phyloP scores from a whole-genome alignment of 2,797 vertebrate species.

The Trachurus trachurus region DNA sequence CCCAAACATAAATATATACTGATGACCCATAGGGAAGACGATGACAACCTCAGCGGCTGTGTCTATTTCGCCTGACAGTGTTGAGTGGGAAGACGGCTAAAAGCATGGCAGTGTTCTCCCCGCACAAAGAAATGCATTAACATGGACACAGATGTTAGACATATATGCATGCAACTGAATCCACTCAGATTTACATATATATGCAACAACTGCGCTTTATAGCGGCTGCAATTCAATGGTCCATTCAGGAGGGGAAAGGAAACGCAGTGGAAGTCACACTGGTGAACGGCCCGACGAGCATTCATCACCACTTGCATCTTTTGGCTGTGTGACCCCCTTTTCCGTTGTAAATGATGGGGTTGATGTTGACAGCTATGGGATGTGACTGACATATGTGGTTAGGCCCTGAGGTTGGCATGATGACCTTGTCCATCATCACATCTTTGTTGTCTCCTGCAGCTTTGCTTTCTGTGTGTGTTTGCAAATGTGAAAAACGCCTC shows the following conservation, averaged over 20 bases:
- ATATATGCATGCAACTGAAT: constrained; percentile 23
- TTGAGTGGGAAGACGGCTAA: constrained; percentile 24
- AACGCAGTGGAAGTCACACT: constrained; percentile 25
- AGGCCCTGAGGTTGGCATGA: constrained; percentile 57
- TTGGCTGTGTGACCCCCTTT: constrained; percentile 44
- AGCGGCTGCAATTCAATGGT: not conserved
- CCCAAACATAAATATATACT: constrained; percentile 15
- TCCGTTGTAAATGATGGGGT: constrained; percentile 53
- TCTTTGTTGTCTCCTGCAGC: constrained; percentile 54
- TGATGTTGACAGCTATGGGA: constrained; percentile 63
- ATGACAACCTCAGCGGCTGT: constrained; percentile 17
- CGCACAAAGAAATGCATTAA: constrained; percentile 41
- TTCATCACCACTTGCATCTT: constrained; percentile 22
- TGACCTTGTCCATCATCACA: constrained; percentile 59
- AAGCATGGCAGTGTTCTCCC: constrained; percentile 14
- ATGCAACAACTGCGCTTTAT: constrained; percentile 14
- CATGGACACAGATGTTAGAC: constrained; percentile 26
- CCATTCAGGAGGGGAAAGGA: constrained; percentile 12
- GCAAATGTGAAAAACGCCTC: constrained; percentile 52
- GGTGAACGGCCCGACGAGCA: not conserved
- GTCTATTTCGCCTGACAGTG: constrained; percentile 21
- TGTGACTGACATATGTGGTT: constrained; percentile 69
- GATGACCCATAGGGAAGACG: constrained; percentile 23
- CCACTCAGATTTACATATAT: constrained; percentile 3
- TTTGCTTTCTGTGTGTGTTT: constrained; percentile 21